Evolutionary conservation across 2,888 invertebrate species (phyloP).

Genomic region (Allygus modestus): DNA sequence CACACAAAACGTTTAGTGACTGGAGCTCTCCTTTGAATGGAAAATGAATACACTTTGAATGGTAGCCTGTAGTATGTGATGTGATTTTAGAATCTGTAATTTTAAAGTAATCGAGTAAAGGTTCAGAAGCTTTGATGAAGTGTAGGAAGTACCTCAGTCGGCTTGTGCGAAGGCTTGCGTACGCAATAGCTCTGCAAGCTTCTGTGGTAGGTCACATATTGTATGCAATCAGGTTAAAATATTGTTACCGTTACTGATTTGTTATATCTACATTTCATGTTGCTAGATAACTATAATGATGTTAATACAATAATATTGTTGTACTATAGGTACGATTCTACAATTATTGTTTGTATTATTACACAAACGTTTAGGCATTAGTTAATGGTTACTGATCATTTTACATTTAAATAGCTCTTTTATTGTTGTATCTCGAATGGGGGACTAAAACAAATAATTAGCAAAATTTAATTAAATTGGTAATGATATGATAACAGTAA

Average conservation of each 20-base stretch:
- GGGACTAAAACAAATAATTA: background rate
- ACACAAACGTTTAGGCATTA: conserved; percentile 2
- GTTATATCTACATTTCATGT: conserved; percentile 28
- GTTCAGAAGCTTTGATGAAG: conserved; percentile 15
- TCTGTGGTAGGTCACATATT: conserved; percentile 18
- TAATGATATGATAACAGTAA: background rate
- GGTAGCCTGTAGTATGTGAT: conserved; percentile 1
- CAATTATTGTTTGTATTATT: conserved; percentile 7
- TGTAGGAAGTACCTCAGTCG: background rate
- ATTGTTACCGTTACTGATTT: conserved; percentile 31
- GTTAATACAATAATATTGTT: conserved; percentile 19
- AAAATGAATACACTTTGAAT: too few species aligned
- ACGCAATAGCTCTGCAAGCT: conserved; percentile 18
- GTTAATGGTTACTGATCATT: background rate
- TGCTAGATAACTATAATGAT: conserved; percentile 27
- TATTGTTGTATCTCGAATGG: background rate
- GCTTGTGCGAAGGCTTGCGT: conserved; percentile 17
- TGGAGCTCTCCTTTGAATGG: too few species aligned
- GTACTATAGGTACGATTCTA: conserved; percentile 11
- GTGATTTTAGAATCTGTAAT: conserved; percentile 34
- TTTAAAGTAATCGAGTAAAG: background rate
- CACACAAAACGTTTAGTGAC: too few species aligned
- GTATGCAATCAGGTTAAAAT: conserved; percentile 3
- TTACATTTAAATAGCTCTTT: background rate
- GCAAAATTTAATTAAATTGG: conserved; percentile 4